Conservation (phyloP, 2,888 invertebrate genomes). For the Rhyacophila evoluta region DNA sequence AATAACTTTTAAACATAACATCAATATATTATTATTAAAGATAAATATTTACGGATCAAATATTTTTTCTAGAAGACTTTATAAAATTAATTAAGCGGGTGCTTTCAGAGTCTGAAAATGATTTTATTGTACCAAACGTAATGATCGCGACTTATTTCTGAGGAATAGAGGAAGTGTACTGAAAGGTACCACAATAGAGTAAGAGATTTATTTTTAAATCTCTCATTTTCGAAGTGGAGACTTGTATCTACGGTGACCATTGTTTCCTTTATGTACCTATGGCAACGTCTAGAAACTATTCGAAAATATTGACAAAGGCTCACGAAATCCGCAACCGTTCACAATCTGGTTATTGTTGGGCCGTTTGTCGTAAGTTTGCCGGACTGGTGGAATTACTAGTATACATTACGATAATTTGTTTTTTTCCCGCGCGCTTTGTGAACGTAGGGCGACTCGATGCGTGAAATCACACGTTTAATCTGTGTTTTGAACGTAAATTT, state of each 20-base stretch:
- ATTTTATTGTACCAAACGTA: too few relatives aligned
- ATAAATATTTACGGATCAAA: too few relatives aligned
- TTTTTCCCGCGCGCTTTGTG: background rate
- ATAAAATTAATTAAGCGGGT: too few relatives aligned
- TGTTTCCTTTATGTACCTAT: background rate
- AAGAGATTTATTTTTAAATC: background rate
- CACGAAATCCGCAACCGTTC: background rate
- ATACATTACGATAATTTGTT: slow-evolving; percentile 28
- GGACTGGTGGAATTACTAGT: background rate
- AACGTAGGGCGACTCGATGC: background rate
- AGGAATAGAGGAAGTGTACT: too few relatives aligned
- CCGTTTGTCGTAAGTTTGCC: background rate
- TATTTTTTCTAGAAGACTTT: too few relatives aligned
- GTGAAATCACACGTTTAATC: slow-evolving; percentile 19
- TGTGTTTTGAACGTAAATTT: slow-evolving; percentile 5
- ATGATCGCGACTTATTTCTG: too few relatives aligned
- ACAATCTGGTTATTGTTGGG: background rate
- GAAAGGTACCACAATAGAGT: too few relatives aligned
- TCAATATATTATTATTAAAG: too few relatives aligned
- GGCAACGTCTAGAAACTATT: background rate
- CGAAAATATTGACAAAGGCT: background rate
- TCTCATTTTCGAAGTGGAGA: background rate
- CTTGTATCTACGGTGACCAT: background rate
- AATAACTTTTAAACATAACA: too few relatives aligned
- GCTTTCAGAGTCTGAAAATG: too few relatives aligned